Percentiles rank a stretch among this genome's conserved stretches.
These are phyloP conservation scores for Poeciliopsis presidionis DNA, from an alignment of 2,797 vertebrate genomes.

Conservation along the genomic window DNA sequence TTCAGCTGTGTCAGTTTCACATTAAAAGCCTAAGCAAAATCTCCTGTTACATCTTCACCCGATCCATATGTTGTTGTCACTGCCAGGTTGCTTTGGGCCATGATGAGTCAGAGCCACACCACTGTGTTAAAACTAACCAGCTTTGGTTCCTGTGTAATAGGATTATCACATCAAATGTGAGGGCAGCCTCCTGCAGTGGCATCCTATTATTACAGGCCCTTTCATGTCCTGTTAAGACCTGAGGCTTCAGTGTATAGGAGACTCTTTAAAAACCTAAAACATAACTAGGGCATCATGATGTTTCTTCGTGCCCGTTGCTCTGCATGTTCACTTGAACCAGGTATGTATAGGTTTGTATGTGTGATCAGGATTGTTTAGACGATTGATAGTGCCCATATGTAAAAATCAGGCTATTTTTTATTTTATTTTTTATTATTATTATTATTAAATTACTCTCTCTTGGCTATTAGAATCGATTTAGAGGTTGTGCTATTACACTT, in stretches of 20 bases:
- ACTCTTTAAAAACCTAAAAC: conserved; percentile 41
- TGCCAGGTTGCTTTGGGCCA: conserved; percentile 40
- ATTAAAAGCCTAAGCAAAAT: conserved; percentile 36
- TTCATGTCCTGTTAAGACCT: conserved; percentile 69
- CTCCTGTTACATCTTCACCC: conserved; percentile 26
- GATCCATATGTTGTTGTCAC: conserved; percentile 46
- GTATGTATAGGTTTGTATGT: neutral
- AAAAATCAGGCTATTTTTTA: conserved; percentile 5
- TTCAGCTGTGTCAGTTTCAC: conserved; percentile 5
- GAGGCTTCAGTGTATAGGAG: conserved; percentile 43
- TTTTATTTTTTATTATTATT: neutral
- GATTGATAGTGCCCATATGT: neutral
- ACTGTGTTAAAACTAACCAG: conserved; percentile 63
- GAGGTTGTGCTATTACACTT: neutral
- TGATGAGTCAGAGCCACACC: conserved; percentile 53
- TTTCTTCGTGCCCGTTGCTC: neutral
- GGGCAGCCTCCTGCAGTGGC: conserved; percentile 70
- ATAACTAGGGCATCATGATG: conserved; percentile 45
- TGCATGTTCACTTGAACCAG: conserved; percentile 1
- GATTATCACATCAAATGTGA: conserved; percentile 77
- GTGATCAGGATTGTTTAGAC: neutral
- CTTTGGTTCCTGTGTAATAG: conserved; percentile 69
- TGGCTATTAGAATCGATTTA: neutral
- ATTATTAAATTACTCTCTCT: neutral
- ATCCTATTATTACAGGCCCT: conserved; percentile 61